Evolutionary conservation across 1,140 invertebrate genomes (phyloP), one percentile per base, ranked within the genome.

Genomic region (Popillia japonica): DNA sequence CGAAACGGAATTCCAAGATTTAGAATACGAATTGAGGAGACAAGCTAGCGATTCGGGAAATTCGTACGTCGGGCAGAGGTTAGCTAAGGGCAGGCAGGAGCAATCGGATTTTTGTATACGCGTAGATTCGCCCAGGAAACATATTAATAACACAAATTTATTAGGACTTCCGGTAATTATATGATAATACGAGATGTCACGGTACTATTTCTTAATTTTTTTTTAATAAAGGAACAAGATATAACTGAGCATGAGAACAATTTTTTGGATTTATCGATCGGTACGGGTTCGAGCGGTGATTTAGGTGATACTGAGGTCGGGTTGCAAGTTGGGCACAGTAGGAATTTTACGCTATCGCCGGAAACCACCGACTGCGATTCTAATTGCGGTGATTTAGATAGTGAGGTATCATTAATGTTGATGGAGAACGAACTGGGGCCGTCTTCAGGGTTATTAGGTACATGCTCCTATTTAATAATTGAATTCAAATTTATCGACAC

Each of bases 291-390:
- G 81, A 93, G 92, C 81, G 92, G 93, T 76, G 91, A 92, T 88
- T 88, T 90, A 48, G 92, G 89, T 34, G 92, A 93, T 83, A 92
- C 91, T 2, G 92, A 93, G 83, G 90, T 92, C 3, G 91, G 91
- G 41, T 83, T 91, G 23, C 90, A 91, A 85, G 90, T 90, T 22
- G 91, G 91, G 0, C 91, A 92, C 78, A 92, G 90, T 80, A 88
- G 93, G 27, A 94, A 94, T 87, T 97, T 98, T 84, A 96, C 96
- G 0, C 89, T 98, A 6, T 98, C 96, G 27, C 96, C 96, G 1
- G 96, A 98, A 88, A 96, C 95, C 68, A 98, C 96, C n/a, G 96
- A 98, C 83, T 97, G 96, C 87, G 96, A 97, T 86, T 96, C 94
- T 81, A 95, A 95, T 83, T 93, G 92, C 83, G 92, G 92, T 11